Base-by-base conservation (phyloP, 2,113 vertebrate species). In the Rhea pennata region DNA sequence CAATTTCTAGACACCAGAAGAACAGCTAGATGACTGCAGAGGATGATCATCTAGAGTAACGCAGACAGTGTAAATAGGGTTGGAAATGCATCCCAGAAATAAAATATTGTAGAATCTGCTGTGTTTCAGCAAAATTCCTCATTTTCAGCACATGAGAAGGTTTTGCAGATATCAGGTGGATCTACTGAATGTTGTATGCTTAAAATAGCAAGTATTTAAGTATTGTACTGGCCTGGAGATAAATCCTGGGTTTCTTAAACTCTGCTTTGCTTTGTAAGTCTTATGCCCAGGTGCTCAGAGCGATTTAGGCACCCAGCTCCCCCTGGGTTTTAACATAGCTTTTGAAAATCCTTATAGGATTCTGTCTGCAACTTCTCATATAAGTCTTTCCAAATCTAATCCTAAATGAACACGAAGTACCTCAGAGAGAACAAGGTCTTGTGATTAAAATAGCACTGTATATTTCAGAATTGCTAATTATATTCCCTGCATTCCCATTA, bases 391-490 rank as follows among this genome's bases (percentile, higher is more conserved):
- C 59, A 88, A 87, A 92, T 44, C 53, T 78, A 40, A 22, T 59
- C 70, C 70, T 81, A 61, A 81, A 82, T 42, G 23, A 10, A 10
- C 79, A 51, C 79, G 53, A 75, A 76, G 13, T 77, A 67, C 4
- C 0, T 33, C 29, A 71, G 67, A 92, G 36, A 64, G 71, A 83
- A 82, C 67, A 91, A 54, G 24, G n/a, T 91, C 51, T 54, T 80
- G 62, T 83, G 71, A 93, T 93, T 91, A 86, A 96, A 96, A 95
- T 64, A 89, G 48, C 51, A 54, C 19, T 59, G 29, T 67, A 59
- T 64, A 92, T 59, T 80, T 83, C 81, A 61, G 69, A 89, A 95
- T 75, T 90, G 65, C 40, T 88, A 91, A 94, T 81, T 92, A 64
- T 92, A 69, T 94, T 88, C 72, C 76, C 46, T 64, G 9, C 11